Evolutionary conservation across 2,113 vertebrate genomes (phyloP).

Genomic region (Passer montanus): DNA sequence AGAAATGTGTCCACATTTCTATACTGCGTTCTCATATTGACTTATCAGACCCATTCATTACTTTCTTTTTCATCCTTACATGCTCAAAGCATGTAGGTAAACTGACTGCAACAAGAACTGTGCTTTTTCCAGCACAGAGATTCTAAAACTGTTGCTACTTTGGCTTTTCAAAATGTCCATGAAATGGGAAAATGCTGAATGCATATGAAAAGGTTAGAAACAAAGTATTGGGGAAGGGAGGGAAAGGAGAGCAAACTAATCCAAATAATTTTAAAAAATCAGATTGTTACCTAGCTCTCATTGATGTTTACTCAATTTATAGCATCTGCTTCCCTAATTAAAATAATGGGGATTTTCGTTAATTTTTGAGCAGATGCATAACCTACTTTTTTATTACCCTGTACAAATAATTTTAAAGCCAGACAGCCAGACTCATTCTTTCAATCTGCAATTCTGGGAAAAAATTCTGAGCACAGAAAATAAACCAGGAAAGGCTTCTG

Average conservation of each 20-base stretch:
- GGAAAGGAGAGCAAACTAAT: not conserved
- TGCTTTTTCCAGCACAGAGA: not conserved
- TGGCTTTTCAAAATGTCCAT: not conserved
- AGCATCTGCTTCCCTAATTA: not conserved
- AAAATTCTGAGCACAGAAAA: not conserved
- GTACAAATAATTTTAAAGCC: not conserved
- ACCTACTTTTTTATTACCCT: not conserved
- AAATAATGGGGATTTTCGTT: not conserved
- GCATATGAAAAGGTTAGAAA: not conserved
- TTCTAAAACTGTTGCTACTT: not conserved
- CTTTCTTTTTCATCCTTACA: not conserved
- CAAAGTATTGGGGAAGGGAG: not conserved
- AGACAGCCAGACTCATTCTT: not conserved
- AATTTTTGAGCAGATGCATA: not conserved
- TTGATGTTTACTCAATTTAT: not conserved
- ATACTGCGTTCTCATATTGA: not conserved
- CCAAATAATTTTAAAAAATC: not conserved
- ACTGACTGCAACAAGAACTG: not conserved
- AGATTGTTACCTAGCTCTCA: not conserved
- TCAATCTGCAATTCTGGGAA: not conserved
- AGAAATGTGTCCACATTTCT: not conserved
- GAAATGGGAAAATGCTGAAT: not conserved
- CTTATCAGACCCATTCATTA: not conserved
- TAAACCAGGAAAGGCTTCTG: not conserved
- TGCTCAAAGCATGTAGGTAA: not conserved